These are phyloP conservation scores for Anser cygnoides DNA, from an alignment of 2,113 vertebrate genomes.

Conservation along the genomic window DNA sequence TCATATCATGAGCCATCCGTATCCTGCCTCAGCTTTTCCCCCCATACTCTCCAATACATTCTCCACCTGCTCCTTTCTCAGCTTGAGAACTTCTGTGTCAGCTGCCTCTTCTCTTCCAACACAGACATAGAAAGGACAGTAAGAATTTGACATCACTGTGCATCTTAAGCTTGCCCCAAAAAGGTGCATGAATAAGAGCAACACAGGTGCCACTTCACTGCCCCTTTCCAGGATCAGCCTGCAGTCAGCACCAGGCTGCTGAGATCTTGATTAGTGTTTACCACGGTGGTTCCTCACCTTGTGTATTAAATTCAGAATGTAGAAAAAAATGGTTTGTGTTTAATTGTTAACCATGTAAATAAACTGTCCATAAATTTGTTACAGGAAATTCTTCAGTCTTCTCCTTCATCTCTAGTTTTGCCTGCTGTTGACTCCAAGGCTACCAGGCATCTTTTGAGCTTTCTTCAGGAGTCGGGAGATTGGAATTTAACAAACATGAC, in stretches of 20 bases:
- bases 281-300: neutral
- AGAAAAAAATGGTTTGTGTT: neutral
- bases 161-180: neutral
- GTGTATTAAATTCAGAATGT: neutral
- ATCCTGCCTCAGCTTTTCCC: neutral
- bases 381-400: slow-evolving; percentile 69
- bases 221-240: neutral
- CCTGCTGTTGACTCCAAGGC: slow-evolving; percentile 71
- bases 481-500: slow-evolving; percentile 56
- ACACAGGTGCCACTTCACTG: neutral
- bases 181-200: neutral
- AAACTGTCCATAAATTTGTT: slow-evolving; percentile 33
- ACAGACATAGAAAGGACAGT: neutral
- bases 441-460: slow-evolving; percentile 13
- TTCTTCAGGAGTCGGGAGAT: slow-evolving; percentile 38
- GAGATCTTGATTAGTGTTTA: neutral
- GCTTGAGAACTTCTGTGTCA: neutral
- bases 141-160: neutral
- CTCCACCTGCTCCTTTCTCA: neutral
- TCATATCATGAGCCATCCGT: neutral
- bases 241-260: neutral
- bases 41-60: neutral
- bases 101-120: neutral
- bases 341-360: slow-evolving; percentile 21
- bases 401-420: slow-evolving; percentile 72